Evolutionary conservation across 2,797 vertebrate genomes (phyloP).

Genomic region (Anguilla anguilla): DNA sequence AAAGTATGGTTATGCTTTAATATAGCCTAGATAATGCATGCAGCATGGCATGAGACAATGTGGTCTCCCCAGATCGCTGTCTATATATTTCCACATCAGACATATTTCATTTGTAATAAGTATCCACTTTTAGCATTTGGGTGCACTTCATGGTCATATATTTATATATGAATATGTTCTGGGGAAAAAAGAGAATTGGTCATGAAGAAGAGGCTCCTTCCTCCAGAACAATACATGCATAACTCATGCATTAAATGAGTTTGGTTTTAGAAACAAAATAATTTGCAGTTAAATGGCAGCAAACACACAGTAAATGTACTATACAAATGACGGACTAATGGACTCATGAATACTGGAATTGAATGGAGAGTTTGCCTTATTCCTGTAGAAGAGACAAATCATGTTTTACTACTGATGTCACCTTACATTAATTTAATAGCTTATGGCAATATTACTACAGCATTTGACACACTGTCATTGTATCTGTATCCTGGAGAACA

Average conservation of each 20-base stretch:
- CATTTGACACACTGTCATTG: neutral
- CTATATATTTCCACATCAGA: slow-evolving; percentile 43
- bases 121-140: neutral
- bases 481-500: neutral
- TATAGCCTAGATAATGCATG: slow-evolving; percentile 50
- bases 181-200: neutral
- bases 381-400: neutral
- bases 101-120: slow-evolving; percentile 27
- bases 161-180: neutral
- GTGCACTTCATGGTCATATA: neutral
- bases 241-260: neutral
- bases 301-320: neutral
- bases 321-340: neutral
- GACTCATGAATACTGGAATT: neutral
- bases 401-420: neutral
- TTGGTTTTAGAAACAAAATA: neutral
- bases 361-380: too few relatives aligned
- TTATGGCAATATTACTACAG: neutral
- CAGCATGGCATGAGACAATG: slow-evolving; percentile 45
- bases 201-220: neutral
- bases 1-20: slow-evolving; percentile 44
- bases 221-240: neutral
- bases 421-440: neutral
- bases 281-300: neutral
- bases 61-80: slow-evolving; percentile 35